A percentile compares a stretch with the other conserved stretches of the same genome.
Conservation (phyloP, 2,797 vertebrate genomes). For the Thaleichthys pacificus region DNA sequence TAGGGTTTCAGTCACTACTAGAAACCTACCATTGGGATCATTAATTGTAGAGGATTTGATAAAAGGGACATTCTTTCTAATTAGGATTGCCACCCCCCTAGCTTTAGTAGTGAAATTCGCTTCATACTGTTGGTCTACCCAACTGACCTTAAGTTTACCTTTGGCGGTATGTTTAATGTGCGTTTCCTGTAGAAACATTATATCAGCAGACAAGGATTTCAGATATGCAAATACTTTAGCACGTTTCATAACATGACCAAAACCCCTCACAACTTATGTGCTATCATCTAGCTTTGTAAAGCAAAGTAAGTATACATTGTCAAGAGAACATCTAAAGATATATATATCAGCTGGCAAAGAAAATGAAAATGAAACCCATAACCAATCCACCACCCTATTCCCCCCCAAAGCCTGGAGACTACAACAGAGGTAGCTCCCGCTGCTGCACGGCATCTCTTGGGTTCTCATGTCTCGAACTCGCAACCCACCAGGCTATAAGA, state of each 20-base stretch:
- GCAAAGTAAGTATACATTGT: not conserved
- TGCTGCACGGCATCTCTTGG: not conserved
- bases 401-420: too few species aligned
- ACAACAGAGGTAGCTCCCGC: not conserved
- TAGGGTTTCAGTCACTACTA: conserved; percentile 7
- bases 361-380: too few species aligned
- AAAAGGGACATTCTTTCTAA: not conserved
- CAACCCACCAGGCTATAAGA: not conserved
- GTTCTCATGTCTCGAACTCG: not conserved
- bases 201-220: conserved; percentile 14
- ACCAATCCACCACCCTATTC: too few species aligned
- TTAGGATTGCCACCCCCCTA: conserved; percentile 19
- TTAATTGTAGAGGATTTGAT: not conserved
- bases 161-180: conserved; percentile 15
- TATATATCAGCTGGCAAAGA: not conserved
- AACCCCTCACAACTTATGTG: conserved; percentile 1
- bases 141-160: not conserved
- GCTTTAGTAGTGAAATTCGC: conserved; percentile 6
- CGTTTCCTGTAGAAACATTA: conserved; percentile 17
- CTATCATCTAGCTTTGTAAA: not conserved
- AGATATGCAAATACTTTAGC: conserved; percentile 19
- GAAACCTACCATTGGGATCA: conserved; percentile 13
- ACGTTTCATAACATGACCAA: conserved; percentile 11
- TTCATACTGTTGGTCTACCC: not conserved
- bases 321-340: not conserved